Conservation (phyloP, 30 jellyfish, hydroid and myxozoan genomes). For the Hydra vulgaris region DNA sequence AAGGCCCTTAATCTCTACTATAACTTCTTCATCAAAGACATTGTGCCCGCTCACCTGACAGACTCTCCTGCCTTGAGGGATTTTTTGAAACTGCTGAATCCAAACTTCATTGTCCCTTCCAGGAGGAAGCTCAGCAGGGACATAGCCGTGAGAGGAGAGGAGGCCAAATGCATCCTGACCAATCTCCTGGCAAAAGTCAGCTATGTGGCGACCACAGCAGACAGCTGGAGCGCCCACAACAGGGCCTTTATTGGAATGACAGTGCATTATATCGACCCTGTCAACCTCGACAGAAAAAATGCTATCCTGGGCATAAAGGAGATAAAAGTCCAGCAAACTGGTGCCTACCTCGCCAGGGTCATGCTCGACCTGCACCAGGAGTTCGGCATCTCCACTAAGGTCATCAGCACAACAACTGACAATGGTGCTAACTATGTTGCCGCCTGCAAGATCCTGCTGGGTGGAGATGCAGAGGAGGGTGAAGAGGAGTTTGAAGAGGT, state of each 20-base stretch:
- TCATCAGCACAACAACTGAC: slow-evolving; percentile 12
- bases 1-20: neutral
- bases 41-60: slow-evolving; percentile 3
- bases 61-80: slow-evolving; percentile 7
- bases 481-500: neutral
- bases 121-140: neutral
- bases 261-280: slow-evolving; percentile 13
- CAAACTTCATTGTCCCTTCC: slow-evolving; percentile 6
- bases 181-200: slow-evolving; percentile 1
- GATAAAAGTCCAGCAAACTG: slow-evolving; percentile 11
- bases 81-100: slow-evolving; percentile 3
- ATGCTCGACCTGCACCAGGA: slow-evolving; percentile 18
- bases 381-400: slow-evolving; percentile 9
- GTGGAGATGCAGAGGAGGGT: neutral
- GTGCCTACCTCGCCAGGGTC: slow-evolving; percentile 4
- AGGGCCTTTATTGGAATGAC: slow-evolving; percentile 18
- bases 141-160: neutral
- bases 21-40: slow-evolving; percentile 2
- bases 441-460: slow-evolving; percentile 7
- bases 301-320: slow-evolving; percentile 2
- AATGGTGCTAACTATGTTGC: slow-evolving; percentile 12
- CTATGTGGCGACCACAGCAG: slow-evolving; percentile 13
- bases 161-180: neutral
- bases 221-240: slow-evolving; percentile 17
- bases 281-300: slow-evolving; percentile 3